Percentiles rank a stretch among this genome's conserved stretches.
phyloP scores from a whole-genome alignment of 2,888 invertebrate genomes.

The Lithophane leautieri region DNA sequence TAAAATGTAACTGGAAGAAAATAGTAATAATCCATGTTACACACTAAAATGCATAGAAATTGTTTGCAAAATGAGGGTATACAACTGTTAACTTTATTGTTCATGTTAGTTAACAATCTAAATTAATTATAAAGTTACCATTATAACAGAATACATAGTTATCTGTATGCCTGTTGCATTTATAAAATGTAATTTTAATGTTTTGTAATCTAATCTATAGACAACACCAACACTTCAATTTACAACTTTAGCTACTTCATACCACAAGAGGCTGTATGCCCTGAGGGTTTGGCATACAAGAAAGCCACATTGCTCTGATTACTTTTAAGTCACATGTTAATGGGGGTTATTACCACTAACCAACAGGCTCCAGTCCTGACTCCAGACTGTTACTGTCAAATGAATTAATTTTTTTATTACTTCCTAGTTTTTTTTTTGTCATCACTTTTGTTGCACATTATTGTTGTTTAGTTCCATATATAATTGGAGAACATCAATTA shows the following conservation, averaged over 20 bases:
- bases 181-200: background rate
- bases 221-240: conserved; percentile 6
- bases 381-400: no score
- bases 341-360: background rate
- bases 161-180: conserved; percentile 1
- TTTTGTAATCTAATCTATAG: conserved; percentile 33
- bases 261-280: background rate
- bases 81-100: background rate
- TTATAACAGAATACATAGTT: background rate
- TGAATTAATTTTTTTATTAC: background rate
- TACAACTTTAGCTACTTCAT: background rate
- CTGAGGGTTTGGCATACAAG: background rate
- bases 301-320: background rate
- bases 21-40: background rate
- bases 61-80: background rate
- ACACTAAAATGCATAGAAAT: conserved; percentile 7
- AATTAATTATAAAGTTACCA: conserved; percentile 14
- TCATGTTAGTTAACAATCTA: conserved; percentile 1
- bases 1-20: background rate
- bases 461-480: background rate
- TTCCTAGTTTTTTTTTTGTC: background rate
- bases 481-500: no score
- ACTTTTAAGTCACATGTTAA: background rate
- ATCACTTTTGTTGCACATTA: background rate
- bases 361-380: background rate